These are phyloP conservation scores for Coccyzus lansbergi DNA, from an alignment of 2,797 vertebrate genomes.

Conservation along the genomic window DNA sequence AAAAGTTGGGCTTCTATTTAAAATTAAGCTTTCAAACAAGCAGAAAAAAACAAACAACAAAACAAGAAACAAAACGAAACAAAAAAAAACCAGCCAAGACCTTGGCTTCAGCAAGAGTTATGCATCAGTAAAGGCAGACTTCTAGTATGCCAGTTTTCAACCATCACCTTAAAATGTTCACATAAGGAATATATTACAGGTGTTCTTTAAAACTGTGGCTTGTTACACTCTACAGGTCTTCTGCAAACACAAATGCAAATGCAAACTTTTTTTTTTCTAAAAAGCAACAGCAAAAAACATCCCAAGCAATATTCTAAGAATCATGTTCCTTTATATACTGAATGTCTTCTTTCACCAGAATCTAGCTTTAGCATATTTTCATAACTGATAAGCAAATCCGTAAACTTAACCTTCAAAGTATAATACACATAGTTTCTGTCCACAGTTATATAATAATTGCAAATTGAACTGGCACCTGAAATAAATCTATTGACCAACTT, in stretches of 20 bases:
- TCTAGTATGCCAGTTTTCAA: not conserved
- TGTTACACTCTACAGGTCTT: not conserved
- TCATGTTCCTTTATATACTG: not conserved
- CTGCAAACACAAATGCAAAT: not conserved
- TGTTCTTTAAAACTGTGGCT: not conserved
- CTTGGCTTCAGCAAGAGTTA: not conserved
- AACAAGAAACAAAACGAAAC: not conserved
- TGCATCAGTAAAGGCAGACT: not conserved
- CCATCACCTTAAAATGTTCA: not conserved
- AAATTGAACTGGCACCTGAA: not conserved
- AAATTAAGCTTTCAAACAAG: not conserved
- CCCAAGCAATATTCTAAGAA: not conserved
- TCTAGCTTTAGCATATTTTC: not conserved
- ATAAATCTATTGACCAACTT: not conserved
- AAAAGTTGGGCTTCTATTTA: not conserved
- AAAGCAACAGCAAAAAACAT: rapidly evolving
- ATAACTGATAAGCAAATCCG: not conserved
- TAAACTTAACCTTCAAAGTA: not conserved
- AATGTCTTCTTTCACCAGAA: not conserved
- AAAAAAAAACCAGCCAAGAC: not conserved
- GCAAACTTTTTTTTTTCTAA: not conserved
- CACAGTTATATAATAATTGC: not conserved
- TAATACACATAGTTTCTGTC: not conserved
- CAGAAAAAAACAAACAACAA: not conserved
- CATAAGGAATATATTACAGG: not conserved